Percentiles rank a stretch among this genome's conserved stretches.
phyloP scores from a whole-genome alignment of 2,797 vertebrate species.

The Smutsia gigantea region DNA sequence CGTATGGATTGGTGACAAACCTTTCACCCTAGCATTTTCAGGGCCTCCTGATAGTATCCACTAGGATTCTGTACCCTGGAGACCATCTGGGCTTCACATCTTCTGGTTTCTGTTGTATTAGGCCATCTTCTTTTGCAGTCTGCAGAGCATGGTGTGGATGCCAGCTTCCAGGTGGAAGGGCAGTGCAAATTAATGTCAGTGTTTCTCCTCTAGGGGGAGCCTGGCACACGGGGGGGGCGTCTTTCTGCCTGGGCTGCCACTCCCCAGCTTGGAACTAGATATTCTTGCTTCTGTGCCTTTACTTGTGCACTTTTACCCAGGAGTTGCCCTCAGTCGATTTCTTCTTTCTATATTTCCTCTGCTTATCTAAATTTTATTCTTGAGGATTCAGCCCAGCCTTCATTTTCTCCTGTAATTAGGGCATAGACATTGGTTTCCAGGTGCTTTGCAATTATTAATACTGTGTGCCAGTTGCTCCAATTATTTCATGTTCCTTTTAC shows the following conservation, averaged over 20 bases:
- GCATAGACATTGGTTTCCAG: background rate
- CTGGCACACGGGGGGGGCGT: background rate
- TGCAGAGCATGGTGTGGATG: background rate
- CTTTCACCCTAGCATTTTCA: background rate
- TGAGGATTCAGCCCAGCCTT: background rate
- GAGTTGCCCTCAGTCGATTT: background rate
- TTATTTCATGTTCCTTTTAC: slow-evolving; percentile 3
- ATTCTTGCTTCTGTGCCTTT: background rate
- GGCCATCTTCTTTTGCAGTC: background rate
- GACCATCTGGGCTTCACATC: background rate
- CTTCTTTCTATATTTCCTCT: background rate
- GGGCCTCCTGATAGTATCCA: background rate
- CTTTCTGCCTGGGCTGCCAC: background rate
- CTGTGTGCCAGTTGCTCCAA: background rate
- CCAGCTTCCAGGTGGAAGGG: background rate
- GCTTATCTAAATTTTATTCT: slow-evolving; percentile 22
- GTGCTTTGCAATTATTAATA: background rate
- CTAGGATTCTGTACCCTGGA: background rate
- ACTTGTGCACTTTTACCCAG: background rate
- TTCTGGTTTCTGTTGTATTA: background rate
- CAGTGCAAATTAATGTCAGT: background rate
- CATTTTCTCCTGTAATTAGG: background rate
- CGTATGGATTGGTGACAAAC: background rate
- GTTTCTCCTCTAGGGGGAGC: background rate
- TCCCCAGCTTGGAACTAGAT: background rate